Conservation (phyloP, 2,888 invertebrate genomes). For the Bugulina stolonifera region DNA sequence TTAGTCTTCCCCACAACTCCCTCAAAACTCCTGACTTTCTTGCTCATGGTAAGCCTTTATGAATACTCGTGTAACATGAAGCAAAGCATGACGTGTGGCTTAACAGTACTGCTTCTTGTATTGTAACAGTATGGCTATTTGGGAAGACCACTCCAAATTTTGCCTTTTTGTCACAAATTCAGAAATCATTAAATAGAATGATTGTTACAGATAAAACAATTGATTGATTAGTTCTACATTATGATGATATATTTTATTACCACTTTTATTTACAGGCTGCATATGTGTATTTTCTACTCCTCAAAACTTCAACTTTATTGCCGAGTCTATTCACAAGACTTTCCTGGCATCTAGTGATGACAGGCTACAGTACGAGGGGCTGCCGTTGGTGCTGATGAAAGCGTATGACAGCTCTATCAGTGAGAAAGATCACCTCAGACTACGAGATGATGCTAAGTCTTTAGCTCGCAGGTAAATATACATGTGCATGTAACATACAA, state of each 20-base stretch:
- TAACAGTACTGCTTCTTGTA: neutral
- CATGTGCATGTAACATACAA: conserved; percentile 27
- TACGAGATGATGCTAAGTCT: conserved; percentile 82
- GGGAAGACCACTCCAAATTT: too few relatives aligned
- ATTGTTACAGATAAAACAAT: too few relatives aligned
- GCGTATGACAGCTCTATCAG: conserved; percentile 76
- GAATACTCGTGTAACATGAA: too few relatives aligned
- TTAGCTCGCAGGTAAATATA: conserved; percentile 78
- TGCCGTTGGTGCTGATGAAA: conserved; percentile 85
- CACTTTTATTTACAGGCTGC: conserved; percentile 47
- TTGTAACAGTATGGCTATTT: neutral
- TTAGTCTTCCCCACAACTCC: conserved; percentile 71
- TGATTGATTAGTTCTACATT: too few relatives aligned
- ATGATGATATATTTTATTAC: too few relatives aligned
- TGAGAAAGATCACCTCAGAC: conserved; percentile 75
- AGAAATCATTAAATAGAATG: too few relatives aligned
- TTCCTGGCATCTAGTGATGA: conserved; percentile 71
- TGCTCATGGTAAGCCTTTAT: conserved; percentile 75
- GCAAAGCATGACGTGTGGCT: too few relatives aligned
- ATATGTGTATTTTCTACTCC: conserved; percentile 72
- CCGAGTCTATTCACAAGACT: conserved; percentile 84
- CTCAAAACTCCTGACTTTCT: conserved; percentile 76
- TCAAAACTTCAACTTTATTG: conserved; percentile 83
- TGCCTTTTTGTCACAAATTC: too few relatives aligned
- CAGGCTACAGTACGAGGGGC: conserved; percentile 73